A percentile compares a stretch with the other conserved stretches of the same genome.
Conservation (phyloP, 2,113 vertebrate species). For the Halcyon malimbica region DNA sequence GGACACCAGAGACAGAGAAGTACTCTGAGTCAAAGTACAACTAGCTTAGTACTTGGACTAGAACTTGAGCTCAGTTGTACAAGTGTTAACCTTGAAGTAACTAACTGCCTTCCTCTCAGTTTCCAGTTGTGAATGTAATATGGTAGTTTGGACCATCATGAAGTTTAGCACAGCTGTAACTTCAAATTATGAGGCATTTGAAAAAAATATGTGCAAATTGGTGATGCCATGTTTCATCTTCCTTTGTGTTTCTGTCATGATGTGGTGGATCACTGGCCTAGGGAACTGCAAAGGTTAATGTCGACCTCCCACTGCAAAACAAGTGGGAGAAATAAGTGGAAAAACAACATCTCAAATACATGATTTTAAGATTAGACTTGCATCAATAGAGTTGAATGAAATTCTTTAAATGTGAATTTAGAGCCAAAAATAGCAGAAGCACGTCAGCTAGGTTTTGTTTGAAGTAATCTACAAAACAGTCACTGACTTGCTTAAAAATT, state of each 20-base stretch:
- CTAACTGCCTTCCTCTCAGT: neutral
- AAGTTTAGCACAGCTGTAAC: neutral
- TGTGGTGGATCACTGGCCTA: neutral
- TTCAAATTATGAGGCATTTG: neutral
- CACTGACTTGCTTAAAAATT: neutral
- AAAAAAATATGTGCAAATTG: neutral
- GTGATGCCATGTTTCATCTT: neutral
- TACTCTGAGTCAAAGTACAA: neutral
- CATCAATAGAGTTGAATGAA: neutral
- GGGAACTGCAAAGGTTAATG: neutral
- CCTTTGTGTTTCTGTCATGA: rapidly evolving
- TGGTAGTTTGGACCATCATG: neutral
- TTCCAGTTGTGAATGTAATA: neutral
- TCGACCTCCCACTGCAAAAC: neutral
- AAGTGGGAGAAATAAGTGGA: neutral
- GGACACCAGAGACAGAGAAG: neutral
- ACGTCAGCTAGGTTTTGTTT: neutral
- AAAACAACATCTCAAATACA: neutral
- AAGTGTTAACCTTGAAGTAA: neutral
- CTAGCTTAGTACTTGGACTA: neutral
- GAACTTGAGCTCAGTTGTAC: neutral
- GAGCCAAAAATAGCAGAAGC: neutral
- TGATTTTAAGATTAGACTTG: neutral
- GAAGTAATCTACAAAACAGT: neutral
- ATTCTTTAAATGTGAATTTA: neutral